Conservation (phyloP, 1,140 invertebrate species). For the Apolygus lucorum region DNA sequence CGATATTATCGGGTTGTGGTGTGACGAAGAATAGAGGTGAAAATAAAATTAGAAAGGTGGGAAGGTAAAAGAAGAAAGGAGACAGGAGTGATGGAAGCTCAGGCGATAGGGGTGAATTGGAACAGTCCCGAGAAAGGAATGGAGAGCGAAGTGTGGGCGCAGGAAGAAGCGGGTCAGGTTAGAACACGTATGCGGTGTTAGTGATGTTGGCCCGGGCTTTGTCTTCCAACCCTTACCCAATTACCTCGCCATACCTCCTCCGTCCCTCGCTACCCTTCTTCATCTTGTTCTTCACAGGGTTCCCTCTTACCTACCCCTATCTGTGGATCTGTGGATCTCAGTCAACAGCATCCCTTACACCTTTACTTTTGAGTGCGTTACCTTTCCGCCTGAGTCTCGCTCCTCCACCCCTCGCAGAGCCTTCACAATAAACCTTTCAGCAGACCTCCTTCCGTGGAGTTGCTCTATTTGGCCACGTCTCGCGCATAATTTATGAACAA, state of each 20-base stretch:
- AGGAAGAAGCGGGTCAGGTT: not conserved
- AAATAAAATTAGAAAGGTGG: too few relatives aligned
- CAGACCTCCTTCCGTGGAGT: too few relatives aligned
- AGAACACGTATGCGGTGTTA: constrained; percentile 7
- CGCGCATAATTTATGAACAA: not conserved
- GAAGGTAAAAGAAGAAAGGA: not conserved
- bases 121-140: not conserved
- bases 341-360: not conserved
- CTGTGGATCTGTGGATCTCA: not conserved
- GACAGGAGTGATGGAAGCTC: not conserved
- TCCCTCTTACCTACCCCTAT: too few relatives aligned
- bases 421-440: too few relatives aligned
- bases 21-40: too few relatives aligned
- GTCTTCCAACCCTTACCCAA: constrained; percentile 6
- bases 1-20: too few relatives aligned
- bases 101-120: not conserved
- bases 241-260: not conserved
- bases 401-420: too few relatives aligned
- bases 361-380: not conserved
- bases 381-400: too few relatives aligned
- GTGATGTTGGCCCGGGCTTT: constrained; percentile 8
- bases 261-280: not conserved
- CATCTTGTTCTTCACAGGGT: too few relatives aligned
- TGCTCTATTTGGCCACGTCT: not conserved
- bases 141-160: not conserved